phyloP scores from a whole-genome alignment of 2,797 vertebrate species.

The Sarcophilus harrisii region DNA sequence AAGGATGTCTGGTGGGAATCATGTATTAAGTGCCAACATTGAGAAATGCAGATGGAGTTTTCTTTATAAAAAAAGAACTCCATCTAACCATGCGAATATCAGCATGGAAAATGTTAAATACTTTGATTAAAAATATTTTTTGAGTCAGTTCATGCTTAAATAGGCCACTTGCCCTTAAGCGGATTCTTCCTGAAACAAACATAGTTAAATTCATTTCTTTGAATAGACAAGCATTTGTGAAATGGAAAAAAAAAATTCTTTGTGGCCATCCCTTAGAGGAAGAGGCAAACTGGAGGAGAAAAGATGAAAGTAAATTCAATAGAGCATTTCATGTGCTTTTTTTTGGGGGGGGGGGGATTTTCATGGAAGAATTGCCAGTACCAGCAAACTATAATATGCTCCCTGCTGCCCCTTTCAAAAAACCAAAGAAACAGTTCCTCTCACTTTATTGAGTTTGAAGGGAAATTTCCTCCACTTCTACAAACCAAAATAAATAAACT shows the following conservation, averaged over 20 bases:
- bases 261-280: not conserved
- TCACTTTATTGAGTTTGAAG: not conserved
- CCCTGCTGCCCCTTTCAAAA: not conserved
- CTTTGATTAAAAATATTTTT: constrained; percentile 27
- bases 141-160: constrained; percentile 23
- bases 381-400: not conserved
- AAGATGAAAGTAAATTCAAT: not conserved
- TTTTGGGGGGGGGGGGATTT: not conserved
- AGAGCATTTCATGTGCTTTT: not conserved
- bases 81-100: not conserved
- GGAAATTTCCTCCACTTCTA: not conserved
- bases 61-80: not conserved
- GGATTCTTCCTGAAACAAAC: constrained; percentile 29
- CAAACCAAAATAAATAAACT: not conserved
- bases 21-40: not conserved
- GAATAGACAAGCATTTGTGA: not conserved
- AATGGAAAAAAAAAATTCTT: not conserved
- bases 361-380: not conserved
- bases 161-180: not conserved
- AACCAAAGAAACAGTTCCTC: not conserved
- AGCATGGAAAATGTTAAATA: constrained; percentile 35
- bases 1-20: not conserved
- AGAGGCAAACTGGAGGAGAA: not conserved
- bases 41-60: not conserved
- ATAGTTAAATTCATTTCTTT: constrained; percentile 4